Evolutionary conservation across 2,797 vertebrate genomes (phyloP), one percentile per base, ranked within the genome.

Genomic region (Chelonia mydas): DNA sequence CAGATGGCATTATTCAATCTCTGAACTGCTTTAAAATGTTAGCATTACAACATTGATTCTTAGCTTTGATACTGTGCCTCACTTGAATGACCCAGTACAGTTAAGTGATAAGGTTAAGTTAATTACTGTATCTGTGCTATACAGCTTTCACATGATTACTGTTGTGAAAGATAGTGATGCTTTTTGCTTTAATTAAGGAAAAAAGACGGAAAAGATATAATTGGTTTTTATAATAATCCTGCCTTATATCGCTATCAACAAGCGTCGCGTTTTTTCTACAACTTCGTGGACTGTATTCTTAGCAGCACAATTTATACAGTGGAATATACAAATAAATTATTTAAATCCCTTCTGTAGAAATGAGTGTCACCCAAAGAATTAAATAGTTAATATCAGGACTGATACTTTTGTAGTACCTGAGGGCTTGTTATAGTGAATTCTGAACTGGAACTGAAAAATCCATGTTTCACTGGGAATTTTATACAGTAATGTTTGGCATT

Each of bases 31-130:
- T 41, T 17, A 55, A 96, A 96, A 96, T 97, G 96, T 86, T 94
- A 96, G 97, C 47, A 74, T 94, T 97, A 87, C 78, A 92, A 96
- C 97, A 95, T 98, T 97, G 98, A 98, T 98, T 98, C 97, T 96
- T 91, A 96, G 97, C 98, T 98, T 97, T 98, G 98, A 98, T 99
- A 98, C 98, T 94, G 96, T 97, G 97, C 98, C 96, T 98, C 98
- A 98, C 98, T 97, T 97, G 97, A 98, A 97, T 98, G 98, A 98
- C 98, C 98, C 99, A 98, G 98, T 98, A 98, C 99, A 99, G 99
- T 99, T 98, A 99, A 99, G 98, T 98, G 99, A 99, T 99, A 99
- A 98, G 99, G 99, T 98, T 99, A 99, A 99, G 99, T 99, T 99
- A 99, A 99, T 99, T 99, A 98, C 98, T 97, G 97, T 95, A 98